A percentile compares a stretch with the other conserved stretches of the same genome.
Conservation (phyloP, 2,113 vertebrate genomes). For the Carassius gibelio region DNA sequence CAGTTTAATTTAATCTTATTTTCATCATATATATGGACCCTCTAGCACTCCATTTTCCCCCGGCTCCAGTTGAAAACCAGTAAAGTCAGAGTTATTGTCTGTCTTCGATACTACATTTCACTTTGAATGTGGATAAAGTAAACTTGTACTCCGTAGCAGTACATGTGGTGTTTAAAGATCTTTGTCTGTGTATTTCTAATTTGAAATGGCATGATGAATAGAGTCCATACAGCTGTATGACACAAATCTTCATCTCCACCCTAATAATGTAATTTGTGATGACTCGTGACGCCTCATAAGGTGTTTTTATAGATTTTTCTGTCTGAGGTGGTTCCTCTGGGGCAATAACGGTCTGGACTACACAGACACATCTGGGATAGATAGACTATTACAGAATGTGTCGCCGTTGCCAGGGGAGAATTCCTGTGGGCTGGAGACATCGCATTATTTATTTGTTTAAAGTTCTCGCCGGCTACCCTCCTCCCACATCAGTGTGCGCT, state of each 20-base stretch:
- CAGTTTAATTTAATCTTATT: too few species aligned
- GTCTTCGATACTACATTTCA: not conserved
- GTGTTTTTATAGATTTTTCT: slow-evolving; percentile 45
- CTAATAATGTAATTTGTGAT: not conserved
- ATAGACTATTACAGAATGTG: slow-evolving; percentile 81
- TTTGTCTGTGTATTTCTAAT: not conserved
- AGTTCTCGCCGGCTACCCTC: slow-evolving; percentile 72
- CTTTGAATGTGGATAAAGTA: not conserved
- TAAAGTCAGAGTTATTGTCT: too few species aligned
- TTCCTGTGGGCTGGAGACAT: slow-evolving; percentile 90
- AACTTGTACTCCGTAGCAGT: not conserved
- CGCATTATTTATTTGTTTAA: slow-evolving; percentile 89
- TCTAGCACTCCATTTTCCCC: too few species aligned
- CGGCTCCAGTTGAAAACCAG: too few species aligned
- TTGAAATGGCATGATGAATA: not conserved
- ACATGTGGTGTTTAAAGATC: not conserved
- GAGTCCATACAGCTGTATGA: slow-evolving; percentile 1
- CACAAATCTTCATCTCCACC: not conserved
- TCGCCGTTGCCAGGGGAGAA: slow-evolving; percentile 82
- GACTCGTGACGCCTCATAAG: not conserved
- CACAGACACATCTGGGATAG: slow-evolving; percentile 86
- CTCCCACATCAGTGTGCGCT: slow-evolving; percentile 66
- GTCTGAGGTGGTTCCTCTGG: slow-evolving; percentile 35
- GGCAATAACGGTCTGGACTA: slow-evolving; percentile 32
- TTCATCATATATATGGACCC: too few species aligned